Evolutionary conservation across 2,113 vertebrate species (phyloP).

Genomic region (Xiphorhynchus elegans): DNA sequence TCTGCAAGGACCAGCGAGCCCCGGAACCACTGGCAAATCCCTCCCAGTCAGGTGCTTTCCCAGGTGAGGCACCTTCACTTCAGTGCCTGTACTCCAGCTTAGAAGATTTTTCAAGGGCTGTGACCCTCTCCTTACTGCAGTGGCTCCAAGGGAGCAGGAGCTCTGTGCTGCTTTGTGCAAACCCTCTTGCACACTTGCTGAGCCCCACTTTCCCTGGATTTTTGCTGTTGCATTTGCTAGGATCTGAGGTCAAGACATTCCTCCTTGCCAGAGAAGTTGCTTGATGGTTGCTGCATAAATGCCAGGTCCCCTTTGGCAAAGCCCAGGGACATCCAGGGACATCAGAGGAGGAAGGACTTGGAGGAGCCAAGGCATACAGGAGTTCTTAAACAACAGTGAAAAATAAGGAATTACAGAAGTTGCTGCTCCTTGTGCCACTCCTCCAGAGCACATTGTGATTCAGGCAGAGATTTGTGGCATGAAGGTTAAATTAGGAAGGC

Average conservation of each 20-base stretch:
- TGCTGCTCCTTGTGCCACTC: background rate
- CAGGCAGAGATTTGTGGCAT: background rate
- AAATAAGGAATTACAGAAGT: background rate
- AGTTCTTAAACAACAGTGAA: background rate
- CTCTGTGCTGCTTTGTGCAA: background rate
- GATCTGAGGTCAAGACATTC: background rate
- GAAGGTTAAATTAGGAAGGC: slow-evolving; percentile 18
- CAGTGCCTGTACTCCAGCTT: background rate
- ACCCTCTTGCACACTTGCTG: fast-evolving
- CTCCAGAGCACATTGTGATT: background rate
- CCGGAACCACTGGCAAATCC: fast-evolving
- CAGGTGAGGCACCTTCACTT: background rate
- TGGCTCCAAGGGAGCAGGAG: background rate
- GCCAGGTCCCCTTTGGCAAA: background rate
- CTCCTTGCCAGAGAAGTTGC: background rate
- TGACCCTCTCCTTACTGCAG: fast-evolving
- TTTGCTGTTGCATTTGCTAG: background rate
- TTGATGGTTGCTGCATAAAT: background rate
- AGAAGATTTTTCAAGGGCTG: background rate
- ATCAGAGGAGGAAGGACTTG: background rate
- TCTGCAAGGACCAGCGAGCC: background rate
- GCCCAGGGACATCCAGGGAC: background rate
- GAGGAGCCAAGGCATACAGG: background rate
- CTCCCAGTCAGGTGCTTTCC: background rate
- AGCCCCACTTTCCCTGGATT: fast-evolving